Conservation (phyloP, 2,888 invertebrate genomes). For the Germaria angustata region DNA sequence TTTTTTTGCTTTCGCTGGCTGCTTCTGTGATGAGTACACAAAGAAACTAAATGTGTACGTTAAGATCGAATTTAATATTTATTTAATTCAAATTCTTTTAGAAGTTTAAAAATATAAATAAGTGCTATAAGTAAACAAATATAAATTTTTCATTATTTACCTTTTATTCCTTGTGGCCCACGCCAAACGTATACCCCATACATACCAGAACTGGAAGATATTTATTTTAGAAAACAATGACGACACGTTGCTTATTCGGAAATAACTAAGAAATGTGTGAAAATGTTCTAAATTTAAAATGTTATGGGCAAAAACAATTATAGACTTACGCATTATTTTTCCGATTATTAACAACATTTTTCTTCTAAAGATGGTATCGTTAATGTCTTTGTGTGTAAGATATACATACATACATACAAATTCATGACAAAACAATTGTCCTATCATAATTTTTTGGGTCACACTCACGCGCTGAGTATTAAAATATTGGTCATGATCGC, state of each 20-base stretch:
- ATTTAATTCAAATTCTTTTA: slow-evolving; percentile 5
- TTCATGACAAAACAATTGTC: too few relatives aligned
- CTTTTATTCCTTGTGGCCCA: slow-evolving; percentile 31
- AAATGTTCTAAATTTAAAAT: background rate
- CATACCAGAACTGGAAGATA: background rate
- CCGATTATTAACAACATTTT: too few relatives aligned
- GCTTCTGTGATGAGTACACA: background rate
- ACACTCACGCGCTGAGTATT: too few relatives aligned
- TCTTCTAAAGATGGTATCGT: too few relatives aligned
- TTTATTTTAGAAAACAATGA: slow-evolving; percentile 12
- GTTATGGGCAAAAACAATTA: too few relatives aligned
- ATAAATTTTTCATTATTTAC: slow-evolving; percentile 31
- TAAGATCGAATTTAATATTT: background rate
- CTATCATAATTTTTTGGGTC: too few relatives aligned
- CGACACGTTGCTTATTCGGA: background rate
- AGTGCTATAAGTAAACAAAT: too few relatives aligned
- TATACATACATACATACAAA: too few relatives aligned
- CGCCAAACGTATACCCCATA: slow-evolving; percentile 17
- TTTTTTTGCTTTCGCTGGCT: background rate
- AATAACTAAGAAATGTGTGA: background rate
- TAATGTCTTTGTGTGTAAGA: too few relatives aligned
- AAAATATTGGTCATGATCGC: too few relatives aligned
- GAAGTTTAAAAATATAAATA: too few relatives aligned
- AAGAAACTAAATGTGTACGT: background rate
- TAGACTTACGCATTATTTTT: too few relatives aligned